Conservation (phyloP, 2,888 invertebrate species). For the Leptarthrus brevirostris region DNA sequence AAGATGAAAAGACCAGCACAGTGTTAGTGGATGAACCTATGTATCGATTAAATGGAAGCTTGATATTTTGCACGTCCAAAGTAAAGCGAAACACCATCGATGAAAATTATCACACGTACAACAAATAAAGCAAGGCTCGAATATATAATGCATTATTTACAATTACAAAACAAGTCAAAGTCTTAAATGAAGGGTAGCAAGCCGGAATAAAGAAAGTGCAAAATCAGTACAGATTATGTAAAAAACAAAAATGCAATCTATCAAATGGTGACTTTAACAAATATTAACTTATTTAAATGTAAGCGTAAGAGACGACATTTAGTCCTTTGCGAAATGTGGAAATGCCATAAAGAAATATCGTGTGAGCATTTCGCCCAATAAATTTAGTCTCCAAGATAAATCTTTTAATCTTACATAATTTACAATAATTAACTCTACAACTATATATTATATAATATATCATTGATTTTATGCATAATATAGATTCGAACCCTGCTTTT, state of each 20-base stretch:
- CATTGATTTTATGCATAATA: slow-evolving; percentile 29
- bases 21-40: too few relatives aligned
- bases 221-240: slow-evolving; percentile 10
- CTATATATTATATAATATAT: too few relatives aligned
- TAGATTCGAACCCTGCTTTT: slow-evolving; percentile 57
- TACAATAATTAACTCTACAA: too few relatives aligned
- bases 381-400: slow-evolving; percentile 57
- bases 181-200: slow-evolving; percentile 39
- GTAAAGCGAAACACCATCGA: slow-evolving; percentile 40
- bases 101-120: slow-evolving; percentile 50
- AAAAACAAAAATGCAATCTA: slow-evolving; percentile 31
- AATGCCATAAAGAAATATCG: slow-evolving; percentile 26
- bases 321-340: slow-evolving; percentile 27
- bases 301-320: slow-evolving; percentile 13
- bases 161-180: slow-evolving; percentile 46
- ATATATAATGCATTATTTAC: slow-evolving; percentile 55
- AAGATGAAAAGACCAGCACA: too few relatives aligned
- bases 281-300: slow-evolving; percentile 39
- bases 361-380: slow-evolving; percentile 58
- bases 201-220: slow-evolving; percentile 35
- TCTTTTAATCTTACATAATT: slow-evolving; percentile 7
- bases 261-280: slow-evolving; percentile 29
- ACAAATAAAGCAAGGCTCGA: slow-evolving; percentile 58
- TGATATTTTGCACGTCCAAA: background rate
- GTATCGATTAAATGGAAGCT: background rate